Evolutionary conservation across 2,888 invertebrate species (phyloP).

Genomic region (Drosophila yooni): DNA sequence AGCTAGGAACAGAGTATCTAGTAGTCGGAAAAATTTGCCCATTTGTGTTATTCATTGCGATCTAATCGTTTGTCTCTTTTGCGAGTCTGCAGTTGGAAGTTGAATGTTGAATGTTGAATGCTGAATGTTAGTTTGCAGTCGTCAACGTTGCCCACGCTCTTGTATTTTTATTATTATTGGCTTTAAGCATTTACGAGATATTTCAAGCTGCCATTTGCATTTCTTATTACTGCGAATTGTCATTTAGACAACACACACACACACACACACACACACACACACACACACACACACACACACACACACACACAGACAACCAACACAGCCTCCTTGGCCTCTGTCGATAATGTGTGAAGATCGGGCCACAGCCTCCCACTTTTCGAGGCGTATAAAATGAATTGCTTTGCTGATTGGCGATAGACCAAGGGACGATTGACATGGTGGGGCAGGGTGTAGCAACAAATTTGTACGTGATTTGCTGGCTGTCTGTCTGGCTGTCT

Average conservation of each 20-base stretch:
- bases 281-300: background rate
- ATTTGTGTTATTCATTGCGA: slow-evolving; percentile 60
- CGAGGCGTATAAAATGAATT: slow-evolving; percentile 68
- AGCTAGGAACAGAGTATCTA: slow-evolving; percentile 13
- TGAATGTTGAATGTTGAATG: slow-evolving; percentile 40
- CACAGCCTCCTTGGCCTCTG: background rate
- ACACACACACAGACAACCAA: background rate
- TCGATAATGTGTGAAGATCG: slow-evolving; percentile 77
- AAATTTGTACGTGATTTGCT: slow-evolving; percentile 67
- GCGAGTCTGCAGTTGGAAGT: slow-evolving; percentile 14
- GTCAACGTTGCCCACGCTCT: slow-evolving; percentile 66
- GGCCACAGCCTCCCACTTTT: slow-evolving; percentile 18
- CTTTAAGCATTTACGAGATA: slow-evolving; percentile 65
- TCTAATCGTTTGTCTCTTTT: slow-evolving; percentile 67
- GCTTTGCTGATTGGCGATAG: slow-evolving; percentile 70
- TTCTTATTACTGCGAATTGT: slow-evolving; percentile 74
- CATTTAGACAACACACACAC: slow-evolving; percentile 46
- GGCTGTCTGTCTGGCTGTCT: slow-evolving; percentile 2
- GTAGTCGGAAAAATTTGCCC: too few species aligned
- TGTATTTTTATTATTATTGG: slow-evolving; percentile 81
- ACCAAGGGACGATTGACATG: slow-evolving; percentile 3
- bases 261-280: background rate
- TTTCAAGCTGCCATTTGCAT: slow-evolving; percentile 71
- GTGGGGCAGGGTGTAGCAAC: background rate
- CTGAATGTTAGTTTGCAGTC: slow-evolving; percentile 35